Evolutionary conservation across 2,888 invertebrate species (phyloP).

Genomic region (Drosophila austrosaltans): DNA sequence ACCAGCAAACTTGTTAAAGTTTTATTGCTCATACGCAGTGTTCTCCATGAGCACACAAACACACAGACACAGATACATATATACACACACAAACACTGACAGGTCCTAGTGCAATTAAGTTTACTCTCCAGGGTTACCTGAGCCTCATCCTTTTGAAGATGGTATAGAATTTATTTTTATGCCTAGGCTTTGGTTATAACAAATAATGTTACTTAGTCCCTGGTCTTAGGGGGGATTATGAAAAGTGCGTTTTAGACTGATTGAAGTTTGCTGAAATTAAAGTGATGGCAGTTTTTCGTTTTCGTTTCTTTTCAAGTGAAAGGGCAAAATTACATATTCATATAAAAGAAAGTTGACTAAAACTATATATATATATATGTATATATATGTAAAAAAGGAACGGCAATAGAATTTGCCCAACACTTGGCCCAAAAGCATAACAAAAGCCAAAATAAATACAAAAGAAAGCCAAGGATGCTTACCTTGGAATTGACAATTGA

Average conservation of each 20-base stretch:
- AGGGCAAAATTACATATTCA: conserved; percentile 15
- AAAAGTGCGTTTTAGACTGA: conserved; percentile 17
- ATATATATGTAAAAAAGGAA: too few species aligned
- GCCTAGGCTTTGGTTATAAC: conserved; percentile 21
- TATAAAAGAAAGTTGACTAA: background rate
- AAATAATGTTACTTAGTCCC: conserved; percentile 8
- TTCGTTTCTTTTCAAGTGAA: conserved; percentile 43
- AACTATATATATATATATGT: too few species aligned
- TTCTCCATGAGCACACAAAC: conserved; percentile 17
- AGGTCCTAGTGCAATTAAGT: conserved; percentile 41
- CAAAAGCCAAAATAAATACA: conserved; percentile 17
- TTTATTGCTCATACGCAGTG: conserved; percentile 65
- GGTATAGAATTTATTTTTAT: conserved; percentile 20
- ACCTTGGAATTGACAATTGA: conserved; percentile 34
- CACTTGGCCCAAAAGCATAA: conserved; percentile 25
- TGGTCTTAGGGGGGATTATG: conserved; percentile 3
- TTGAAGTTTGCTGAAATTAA: conserved; percentile 23
- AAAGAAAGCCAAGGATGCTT: conserved; percentile 37
- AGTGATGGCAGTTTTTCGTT: background rate
- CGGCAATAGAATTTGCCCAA: conserved; percentile 27
- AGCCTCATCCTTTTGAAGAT: conserved; percentile 33
- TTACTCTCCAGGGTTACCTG: conserved; percentile 35
- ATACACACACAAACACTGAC: background rate
- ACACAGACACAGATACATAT: background rate
- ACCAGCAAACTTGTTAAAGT: conserved; percentile 30